Percentiles rank a stretch among this genome's conserved stretches.
Conservation (phyloP, 2,888 invertebrate genomes). For the Pocota personata region DNA sequence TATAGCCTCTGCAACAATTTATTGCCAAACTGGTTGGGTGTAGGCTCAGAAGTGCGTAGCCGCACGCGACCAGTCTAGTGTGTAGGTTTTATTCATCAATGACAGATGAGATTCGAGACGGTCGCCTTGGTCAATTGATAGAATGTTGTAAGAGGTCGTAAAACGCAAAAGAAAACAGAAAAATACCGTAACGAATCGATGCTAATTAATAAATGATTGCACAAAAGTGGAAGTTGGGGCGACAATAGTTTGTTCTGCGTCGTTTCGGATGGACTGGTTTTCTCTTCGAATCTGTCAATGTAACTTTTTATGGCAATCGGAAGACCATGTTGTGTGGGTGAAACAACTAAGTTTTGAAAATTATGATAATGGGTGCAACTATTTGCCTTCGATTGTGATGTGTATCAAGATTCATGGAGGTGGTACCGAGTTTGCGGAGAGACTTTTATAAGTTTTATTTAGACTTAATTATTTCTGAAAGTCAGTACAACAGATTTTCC, state of each 20-base stretch:
- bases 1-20: background rate
- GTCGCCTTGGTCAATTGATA: slow-evolving; percentile 26
- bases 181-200: background rate
- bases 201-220: slow-evolving; percentile 25
- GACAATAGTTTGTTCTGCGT: slow-evolving; percentile 15
- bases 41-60: slow-evolving; percentile 2
- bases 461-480: no score
- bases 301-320: slow-evolving; percentile 2
- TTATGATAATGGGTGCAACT: background rate
- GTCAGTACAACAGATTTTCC: no score
- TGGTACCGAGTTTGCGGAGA: background rate
- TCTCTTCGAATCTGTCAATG: slow-evolving; percentile 2
- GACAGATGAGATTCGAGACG: slow-evolving; percentile 7
- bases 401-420: background rate
- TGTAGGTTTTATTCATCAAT: slow-evolving; percentile 24
- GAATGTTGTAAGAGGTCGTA: slow-evolving; percentile 43
- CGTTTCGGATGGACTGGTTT: background rate
- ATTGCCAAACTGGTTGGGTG: background rate
- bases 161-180: background rate
- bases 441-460: no score
- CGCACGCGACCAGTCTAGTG: slow-evolving; percentile 14
- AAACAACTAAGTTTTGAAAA: background rate
- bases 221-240: slow-evolving; percentile 32
- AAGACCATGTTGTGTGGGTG: slow-evolving; percentile 20
- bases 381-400: background rate